Base-by-base conservation (phyloP, 2,888 invertebrate species). In the Amphipoea oculea region DNA sequence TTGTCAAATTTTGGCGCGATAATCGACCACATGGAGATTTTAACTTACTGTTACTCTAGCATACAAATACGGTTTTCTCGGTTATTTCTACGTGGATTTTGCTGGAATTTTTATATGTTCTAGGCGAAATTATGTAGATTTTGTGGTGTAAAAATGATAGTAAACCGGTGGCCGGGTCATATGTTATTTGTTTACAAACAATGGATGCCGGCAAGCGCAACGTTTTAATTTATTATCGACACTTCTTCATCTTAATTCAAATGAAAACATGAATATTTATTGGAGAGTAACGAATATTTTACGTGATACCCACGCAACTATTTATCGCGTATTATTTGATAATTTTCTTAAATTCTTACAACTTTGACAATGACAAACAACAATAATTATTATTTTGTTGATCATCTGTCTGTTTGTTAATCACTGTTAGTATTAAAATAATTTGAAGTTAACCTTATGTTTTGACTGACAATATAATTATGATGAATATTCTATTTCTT, bases 161-260 rank as follows among this genome's bases (percentile, higher is more conserved):
- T 73, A 78, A 82, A 87, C 88, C 90, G 92, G 91, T 87, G 73
- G 78, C 69, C 84, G 84, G 89, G 93, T 94, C 96, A 96, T 96
- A 94, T 96, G 96, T 94, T 96, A 94, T 96, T 96, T 97, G 96
- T 97, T 97, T 97, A 96, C 96, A 95, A 96, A 96, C 96, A 96
- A 93, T 88, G 89, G 90, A 89, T 87, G 95, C 96, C 96, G 96
- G 96, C 93, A 92, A 86, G 91, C 87, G 80, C 86, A 91, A 70
- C 67, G 76, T 83, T 83, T 82, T 84, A 84, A 86, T 85, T 89
- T 84, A 81, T 65, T 72, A 79, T 73, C 42, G 73, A 42, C 66
- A 67, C 11, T 84, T 82, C 76, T 73, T 60, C 66, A 72, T 74
- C 54, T 62, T 77, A 79, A 71, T 74, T 68, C 29, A 72, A 70